Conservation (phyloP, 2,888 invertebrate genomes). For the Tenthredo distinguenda region DNA sequence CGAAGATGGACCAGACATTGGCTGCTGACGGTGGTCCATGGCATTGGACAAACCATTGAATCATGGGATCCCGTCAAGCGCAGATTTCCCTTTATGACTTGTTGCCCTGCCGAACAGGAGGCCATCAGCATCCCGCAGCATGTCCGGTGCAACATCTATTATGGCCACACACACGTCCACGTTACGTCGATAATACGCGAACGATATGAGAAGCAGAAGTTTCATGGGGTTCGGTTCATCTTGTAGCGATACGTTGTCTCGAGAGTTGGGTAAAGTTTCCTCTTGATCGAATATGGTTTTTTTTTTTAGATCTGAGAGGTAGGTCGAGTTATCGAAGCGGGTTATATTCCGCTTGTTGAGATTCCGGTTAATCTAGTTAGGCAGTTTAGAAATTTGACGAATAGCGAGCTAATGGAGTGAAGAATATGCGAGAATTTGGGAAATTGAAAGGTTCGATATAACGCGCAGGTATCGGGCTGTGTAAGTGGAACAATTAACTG, state of each 20-base stretch:
- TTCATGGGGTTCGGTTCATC: neutral
- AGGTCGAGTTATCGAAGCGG: neutral
- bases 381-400: neutral
- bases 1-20: slow-evolving; percentile 17
- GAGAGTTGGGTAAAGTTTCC: neutral
- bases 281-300: neutral
- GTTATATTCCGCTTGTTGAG: neutral
- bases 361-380: neutral
- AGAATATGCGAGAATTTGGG: neutral
- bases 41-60: slow-evolving; percentile 21
- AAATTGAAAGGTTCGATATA: neutral
- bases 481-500: neutral
- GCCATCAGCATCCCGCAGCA: slow-evolving; percentile 7
- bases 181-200: neutral
- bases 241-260: neutral
- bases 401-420: neutral
- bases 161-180: neutral
- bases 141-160: slow-evolving; percentile 30
- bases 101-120: slow-evolving; percentile 12
- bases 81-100: slow-evolving; percentile 35
- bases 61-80: slow-evolving; percentile 42
- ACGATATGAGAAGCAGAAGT: neutral
- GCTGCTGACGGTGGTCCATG: slow-evolving; percentile 30
- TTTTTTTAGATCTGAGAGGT: neutral
- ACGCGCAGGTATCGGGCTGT: neutral